These are phyloP conservation scores for Chrysomallon squamiferum DNA, from an alignment of 1,140 invertebrate species.

Conservation along the genomic window DNA sequence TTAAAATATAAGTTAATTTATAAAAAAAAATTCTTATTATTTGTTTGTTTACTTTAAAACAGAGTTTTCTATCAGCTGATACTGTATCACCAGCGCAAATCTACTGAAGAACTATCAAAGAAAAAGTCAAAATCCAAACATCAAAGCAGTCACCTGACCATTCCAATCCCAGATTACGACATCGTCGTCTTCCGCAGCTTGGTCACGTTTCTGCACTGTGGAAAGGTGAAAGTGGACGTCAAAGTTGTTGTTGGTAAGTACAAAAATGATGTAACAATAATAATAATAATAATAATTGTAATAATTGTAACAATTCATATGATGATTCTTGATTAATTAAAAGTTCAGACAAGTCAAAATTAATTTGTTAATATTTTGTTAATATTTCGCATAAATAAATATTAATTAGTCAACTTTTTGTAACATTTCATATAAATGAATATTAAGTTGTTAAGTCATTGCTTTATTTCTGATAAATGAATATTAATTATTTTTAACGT, in stretches of 20 bases:
- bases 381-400: background rate
- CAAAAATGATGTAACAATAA: background rate
- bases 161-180: slow-evolving; percentile 19
- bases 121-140: slow-evolving; percentile 11
- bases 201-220: slow-evolving; percentile 27
- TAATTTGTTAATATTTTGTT: too few relatives aligned
- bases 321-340: too few relatives aligned
- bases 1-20: background rate
- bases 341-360: too few relatives aligned
- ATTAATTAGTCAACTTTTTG: background rate
- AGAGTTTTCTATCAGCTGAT: slow-evolving; percentile 34
- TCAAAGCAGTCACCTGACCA: background rate
- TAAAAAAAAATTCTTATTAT: background rate
- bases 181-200: slow-evolving; percentile 21
- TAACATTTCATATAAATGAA: background rate
- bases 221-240: slow-evolving; percentile 20
- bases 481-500: background rate
- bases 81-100: slow-evolving; percentile 9
- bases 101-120: slow-evolving; percentile 5
- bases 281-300: too few relatives aligned
- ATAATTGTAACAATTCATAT: too few relatives aligned
- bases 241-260: slow-evolving; percentile 24
- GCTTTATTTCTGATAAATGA: background rate
- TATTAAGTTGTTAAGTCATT: background rate
- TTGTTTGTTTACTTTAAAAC: background rate